phyloP scores from a whole-genome alignment of 2,888 invertebrate species.

The Agrilus mali region DNA sequence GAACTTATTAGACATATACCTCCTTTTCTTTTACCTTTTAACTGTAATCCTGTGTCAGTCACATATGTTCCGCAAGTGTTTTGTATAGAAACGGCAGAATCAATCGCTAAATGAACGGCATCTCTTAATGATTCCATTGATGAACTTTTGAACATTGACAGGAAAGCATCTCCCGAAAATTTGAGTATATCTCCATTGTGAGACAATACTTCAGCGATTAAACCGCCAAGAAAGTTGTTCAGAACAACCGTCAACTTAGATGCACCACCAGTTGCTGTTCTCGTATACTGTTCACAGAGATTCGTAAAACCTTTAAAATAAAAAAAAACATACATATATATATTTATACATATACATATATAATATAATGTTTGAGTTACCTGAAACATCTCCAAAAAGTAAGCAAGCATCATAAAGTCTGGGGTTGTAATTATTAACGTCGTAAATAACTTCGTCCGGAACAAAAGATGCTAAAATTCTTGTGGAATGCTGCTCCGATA shows the following conservation, averaged over 20 bases:
- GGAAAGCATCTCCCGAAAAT: slow-evolving; percentile 55
- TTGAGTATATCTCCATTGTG: slow-evolving; percentile 55
- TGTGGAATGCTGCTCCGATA: slow-evolving; percentile 27
- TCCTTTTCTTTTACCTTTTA: slow-evolving; percentile 44
- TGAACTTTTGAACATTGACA: slow-evolving; percentile 52
- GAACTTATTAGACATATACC: not conserved
- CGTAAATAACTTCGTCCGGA: slow-evolving; percentile 51
- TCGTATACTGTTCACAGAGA: slow-evolving; percentile 52
- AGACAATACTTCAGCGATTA: slow-evolving; percentile 55
- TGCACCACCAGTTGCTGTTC: slow-evolving; percentile 51
- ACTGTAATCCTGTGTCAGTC: slow-evolving; percentile 47
- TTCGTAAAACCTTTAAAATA: slow-evolving; percentile 45
- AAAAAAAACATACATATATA: no score
- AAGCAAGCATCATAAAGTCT: slow-evolving; percentile 45
- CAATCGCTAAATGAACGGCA: slow-evolving; percentile 49
- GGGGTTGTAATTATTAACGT: slow-evolving; percentile 39
- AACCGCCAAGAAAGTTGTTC: slow-evolving; percentile 57
- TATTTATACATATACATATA: not conserved
- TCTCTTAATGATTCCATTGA: slow-evolving; percentile 42
- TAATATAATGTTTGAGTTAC: slow-evolving; percentile 24
- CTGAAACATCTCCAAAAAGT: slow-evolving; percentile 50
- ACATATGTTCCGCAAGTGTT: slow-evolving; percentile 49
- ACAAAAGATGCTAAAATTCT: slow-evolving; percentile 49
- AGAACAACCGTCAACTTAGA: slow-evolving; percentile 56
- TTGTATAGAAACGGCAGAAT: slow-evolving; percentile 53